Evolutionary conservation across 2,797 vertebrate genomes (phyloP).

Genomic region (Sphaeramia orbicularis): DNA sequence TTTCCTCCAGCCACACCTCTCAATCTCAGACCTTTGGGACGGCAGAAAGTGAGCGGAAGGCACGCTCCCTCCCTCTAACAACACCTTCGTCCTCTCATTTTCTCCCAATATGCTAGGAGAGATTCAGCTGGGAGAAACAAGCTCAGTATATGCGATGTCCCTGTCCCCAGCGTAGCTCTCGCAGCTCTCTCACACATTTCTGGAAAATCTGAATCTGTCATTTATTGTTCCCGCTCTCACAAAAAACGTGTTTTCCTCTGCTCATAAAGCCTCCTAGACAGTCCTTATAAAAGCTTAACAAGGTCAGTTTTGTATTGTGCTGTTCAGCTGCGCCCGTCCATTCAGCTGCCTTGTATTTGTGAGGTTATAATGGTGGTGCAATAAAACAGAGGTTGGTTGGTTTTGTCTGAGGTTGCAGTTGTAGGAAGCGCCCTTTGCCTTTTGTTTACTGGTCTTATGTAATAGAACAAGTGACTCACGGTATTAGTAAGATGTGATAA

Average conservation of each 20-base stretch:
- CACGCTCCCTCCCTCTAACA: conserved; percentile 15
- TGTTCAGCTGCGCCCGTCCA: conserved; percentile 52
- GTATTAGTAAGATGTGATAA: conserved; percentile 16
- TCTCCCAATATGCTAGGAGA: conserved; percentile 42
- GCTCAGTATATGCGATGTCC: neutral
- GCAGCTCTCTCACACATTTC: conserved; percentile 29
- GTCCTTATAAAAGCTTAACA: conserved; percentile 79
- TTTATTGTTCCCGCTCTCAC: conserved; percentile 66
- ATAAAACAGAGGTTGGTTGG: conserved; percentile 30
- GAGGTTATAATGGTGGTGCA: conserved; percentile 41
- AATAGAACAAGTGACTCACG: conserved; percentile 47
- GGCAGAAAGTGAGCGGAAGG: conserved; percentile 49
- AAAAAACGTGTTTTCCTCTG: conserved; percentile 58
- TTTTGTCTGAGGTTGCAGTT: conserved; percentile 27
- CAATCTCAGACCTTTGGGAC: conserved; percentile 48
- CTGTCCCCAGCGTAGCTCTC: conserved; percentile 14
- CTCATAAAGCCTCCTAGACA: conserved; percentile 76
- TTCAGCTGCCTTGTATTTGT: conserved; percentile 41
- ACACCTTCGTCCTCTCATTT: conserved; percentile 47
- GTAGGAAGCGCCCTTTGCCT: conserved; percentile 16
- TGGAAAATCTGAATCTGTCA: conserved; percentile 74
- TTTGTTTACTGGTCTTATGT: conserved; percentile 42
- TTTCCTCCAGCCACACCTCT: conserved; percentile 59
- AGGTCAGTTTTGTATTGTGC: conserved; percentile 68
- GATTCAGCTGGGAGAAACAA: conserved; percentile 39